Evolutionary conservation across 2,888 invertebrate genomes (phyloP).

Genomic region (Cephus runcator): DNA sequence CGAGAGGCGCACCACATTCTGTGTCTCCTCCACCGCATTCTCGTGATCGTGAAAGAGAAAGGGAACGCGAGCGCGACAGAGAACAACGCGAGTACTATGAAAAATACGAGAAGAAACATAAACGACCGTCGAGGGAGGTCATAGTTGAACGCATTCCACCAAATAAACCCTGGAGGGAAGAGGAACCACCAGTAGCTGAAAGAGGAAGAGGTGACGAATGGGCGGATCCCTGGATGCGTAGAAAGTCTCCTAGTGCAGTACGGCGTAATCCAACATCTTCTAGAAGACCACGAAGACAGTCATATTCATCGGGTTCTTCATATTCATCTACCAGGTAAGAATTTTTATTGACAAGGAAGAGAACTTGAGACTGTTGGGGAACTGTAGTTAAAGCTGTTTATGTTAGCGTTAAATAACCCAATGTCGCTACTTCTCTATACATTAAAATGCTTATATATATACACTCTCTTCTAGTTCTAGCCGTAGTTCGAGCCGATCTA

Average conservation of each 20-base stretch:
- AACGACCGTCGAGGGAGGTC: conserved; percentile 77
- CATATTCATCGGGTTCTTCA: conserved; percentile 80
- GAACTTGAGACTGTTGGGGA: too few relatives aligned
- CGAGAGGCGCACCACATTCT: conserved; percentile 55
- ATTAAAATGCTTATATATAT: conserved; percentile 27
- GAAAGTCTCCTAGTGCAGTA: conserved; percentile 70
- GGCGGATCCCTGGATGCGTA: conserved; percentile 95
- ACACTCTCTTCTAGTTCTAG: conserved; percentile 63
- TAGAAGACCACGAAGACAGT: conserved; percentile 68
- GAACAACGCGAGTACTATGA: conserved; percentile 35
- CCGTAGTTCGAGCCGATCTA: conserved; percentile 66
- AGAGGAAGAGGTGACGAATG: conserved; percentile 83
- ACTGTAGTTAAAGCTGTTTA: too few relatives aligned
- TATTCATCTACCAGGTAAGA: conserved; percentile 72
- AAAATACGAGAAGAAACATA: conserved; percentile 63
- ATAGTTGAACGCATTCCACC: conserved; percentile 77
- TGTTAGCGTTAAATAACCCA: too few relatives aligned
- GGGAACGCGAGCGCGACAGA: conserved; percentile 57
- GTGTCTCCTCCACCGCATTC: conserved; percentile 60
- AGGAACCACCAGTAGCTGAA: conserved; percentile 54
- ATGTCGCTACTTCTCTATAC: too few relatives aligned
- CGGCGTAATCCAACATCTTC: conserved; percentile 51
- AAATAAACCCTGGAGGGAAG: conserved; percentile 61
- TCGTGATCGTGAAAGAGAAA: conserved; percentile 53
- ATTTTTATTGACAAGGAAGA: too few relatives aligned